Evolutionary conservation across 2,113 vertebrate species (phyloP), one percentile per base, ranked within the genome.

Genomic region (Engystomops pustulosus): DNA sequence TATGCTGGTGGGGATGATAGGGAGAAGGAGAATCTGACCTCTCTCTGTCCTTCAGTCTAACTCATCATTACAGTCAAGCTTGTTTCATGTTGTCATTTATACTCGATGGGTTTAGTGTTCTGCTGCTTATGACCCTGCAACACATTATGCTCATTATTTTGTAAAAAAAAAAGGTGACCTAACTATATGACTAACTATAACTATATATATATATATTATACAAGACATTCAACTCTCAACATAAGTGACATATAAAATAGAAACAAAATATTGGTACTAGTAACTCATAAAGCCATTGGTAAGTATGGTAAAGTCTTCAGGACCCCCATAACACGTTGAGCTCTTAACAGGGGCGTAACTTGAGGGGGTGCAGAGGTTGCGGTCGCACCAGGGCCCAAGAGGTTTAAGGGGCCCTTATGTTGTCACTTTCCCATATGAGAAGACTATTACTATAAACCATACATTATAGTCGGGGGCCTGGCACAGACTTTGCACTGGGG

Each of bases 1-100:
- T n/a, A n/a, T n/a, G 47, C 47, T 77, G 55, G 81, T 83, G 25
- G 25, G 23, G 49, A 81, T 81, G 51, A 23, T 72, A 36, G 47
- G 38, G 47, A 45, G 25, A 34, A 6, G 27, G 51, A 7, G 38
- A 58, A 44, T 38, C 20, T 79, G 49, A 70, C 74, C 47, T 78
- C 23, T 78, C 23, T 38, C 30, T 10, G 55, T 47, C 72, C 30
- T 77, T 68, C 60, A 45, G 34, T 70, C n/a, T 51, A 30, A 55
- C 44, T 51, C 71, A 76, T 76, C 44, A 23, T 75, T 62, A 62
- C 55, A 76, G 27, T 8, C 38, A 51, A 38, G 18, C 20, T 36
- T 53, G n/a, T 84, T 77, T 68, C 30, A n/a, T 51, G 6, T 75
- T 2, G 6, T 65, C 70, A 53, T 41, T 76, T 5, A 58, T 6